phyloP scores from a whole-genome alignment of 2,888 invertebrate genomes.

The Pocota personata region DNA sequence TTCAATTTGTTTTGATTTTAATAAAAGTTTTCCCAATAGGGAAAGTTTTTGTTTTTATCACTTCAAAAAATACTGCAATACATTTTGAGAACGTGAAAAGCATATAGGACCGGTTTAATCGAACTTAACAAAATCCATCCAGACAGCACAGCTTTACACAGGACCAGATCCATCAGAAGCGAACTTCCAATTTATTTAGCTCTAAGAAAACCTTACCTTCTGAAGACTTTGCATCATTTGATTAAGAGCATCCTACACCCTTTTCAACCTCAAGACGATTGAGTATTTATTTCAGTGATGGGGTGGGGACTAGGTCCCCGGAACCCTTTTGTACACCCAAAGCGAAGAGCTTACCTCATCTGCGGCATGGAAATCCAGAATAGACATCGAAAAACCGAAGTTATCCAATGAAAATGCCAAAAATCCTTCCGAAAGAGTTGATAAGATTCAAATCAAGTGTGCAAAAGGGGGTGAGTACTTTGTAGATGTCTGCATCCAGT shows the following conservation, averaged over 20 bases:
- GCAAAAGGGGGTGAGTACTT: constrained; percentile 67
- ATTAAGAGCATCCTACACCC: not conserved
- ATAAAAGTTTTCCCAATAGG: not conserved
- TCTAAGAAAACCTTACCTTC: not conserved
- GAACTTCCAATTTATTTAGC: not conserved
- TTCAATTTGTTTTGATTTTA: not conserved
- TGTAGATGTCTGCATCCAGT: constrained; percentile 36
- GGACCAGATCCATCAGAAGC: not conserved
- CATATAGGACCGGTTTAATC: not conserved
- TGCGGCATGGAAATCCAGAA: constrained; percentile 23
- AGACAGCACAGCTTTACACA: constrained; percentile 3
- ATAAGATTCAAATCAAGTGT: constrained; percentile 27
- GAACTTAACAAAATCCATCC: constrained; percentile 9
- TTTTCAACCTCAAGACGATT: constrained; percentile 68
- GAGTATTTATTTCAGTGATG: constrained; percentile 29
- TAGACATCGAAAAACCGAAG: constrained; percentile 13
- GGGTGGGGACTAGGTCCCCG: constrained; percentile 51
- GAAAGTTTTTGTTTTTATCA: not conserved
- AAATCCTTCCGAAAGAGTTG: constrained; percentile 1
- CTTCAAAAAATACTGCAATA: constrained; percentile 34
- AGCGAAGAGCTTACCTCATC: not conserved
- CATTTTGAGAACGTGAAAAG: constrained; percentile 69
- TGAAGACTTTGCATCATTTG: not conserved
- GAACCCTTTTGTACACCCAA: constrained; percentile 63
- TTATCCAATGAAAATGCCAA: constrained; percentile 12